Percentiles rank a stretch among this genome's conserved stretches.
These are phyloP conservation scores for Metopolophium dirhodum DNA, from an alignment of 1,140 invertebrate species.

Conservation along the genomic window DNA sequence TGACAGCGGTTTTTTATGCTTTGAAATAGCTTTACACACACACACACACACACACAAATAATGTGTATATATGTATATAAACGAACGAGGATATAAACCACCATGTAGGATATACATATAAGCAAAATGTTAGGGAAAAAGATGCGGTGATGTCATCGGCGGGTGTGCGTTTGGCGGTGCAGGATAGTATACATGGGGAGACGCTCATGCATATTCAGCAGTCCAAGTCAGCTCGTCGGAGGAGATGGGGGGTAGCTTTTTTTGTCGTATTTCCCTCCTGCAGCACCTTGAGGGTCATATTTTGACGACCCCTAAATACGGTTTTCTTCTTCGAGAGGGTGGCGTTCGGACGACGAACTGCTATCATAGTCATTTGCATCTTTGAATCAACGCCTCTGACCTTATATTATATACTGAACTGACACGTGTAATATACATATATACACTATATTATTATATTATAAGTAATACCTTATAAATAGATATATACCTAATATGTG, in stretches of 20 bases:
- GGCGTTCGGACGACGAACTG: background rate
- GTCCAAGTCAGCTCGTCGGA: background rate
- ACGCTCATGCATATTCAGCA: constrained; percentile 57
- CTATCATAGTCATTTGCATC: background rate
- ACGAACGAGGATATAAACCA: constrained; percentile 25
- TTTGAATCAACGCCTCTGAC: constrained; percentile 23
- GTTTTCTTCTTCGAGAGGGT: constrained; percentile 17
- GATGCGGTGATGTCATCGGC: constrained; percentile 57
- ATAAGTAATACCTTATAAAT: background rate
- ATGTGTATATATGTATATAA: background rate
- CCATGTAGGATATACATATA: background rate
- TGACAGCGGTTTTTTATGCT: constrained; percentile 47
- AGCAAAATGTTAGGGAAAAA: constrained; percentile 49
- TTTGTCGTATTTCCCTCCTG: constrained; percentile 39
- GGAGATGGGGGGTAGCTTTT: constrained; percentile 21
- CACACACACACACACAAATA: background rate
- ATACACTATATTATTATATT: background rate
- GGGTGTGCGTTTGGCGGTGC: constrained; percentile 36
- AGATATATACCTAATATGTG: background rate
- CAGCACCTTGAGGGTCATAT: constrained; percentile 42
- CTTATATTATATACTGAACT: background rate
- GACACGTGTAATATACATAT: background rate
- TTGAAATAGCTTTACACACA: constrained; percentile 50
- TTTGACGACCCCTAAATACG: constrained; percentile 51
- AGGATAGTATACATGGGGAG: constrained; percentile 23